Evolutionary conservation across 2,113 vertebrate species (phyloP), one percentile per base, ranked within the genome.

Genomic region (Scomber japonicus): DNA sequence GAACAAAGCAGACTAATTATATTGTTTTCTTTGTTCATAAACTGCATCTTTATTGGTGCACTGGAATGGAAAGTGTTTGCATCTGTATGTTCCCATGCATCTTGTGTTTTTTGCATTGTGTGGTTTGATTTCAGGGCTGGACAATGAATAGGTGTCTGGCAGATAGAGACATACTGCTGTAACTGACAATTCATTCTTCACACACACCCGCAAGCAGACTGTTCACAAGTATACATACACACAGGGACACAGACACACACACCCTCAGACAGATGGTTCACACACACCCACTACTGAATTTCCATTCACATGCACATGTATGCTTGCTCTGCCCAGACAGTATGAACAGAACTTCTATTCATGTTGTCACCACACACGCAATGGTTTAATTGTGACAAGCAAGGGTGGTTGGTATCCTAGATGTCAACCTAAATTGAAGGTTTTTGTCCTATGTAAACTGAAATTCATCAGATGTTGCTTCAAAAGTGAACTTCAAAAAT

Each of bases 131-230:
- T 71, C 53, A 56, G 45, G 71, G 59, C 57, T 68, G 59, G 66
- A 48, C 14, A 68, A 75, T 40, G 60, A 66, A 56, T 72, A 90
- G 75, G 72, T 88, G 86, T 87, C 87, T 84, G 55, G 75, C 60
- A 9, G 80, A 51, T 50, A 0, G 75, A 48, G 71, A 68, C 56
- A 51, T n/a, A 46, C 68, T 82, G 70, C 66, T 81, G 71, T 81
- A 88, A 82, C 85, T 74, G 81, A 79, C 75, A 76, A 65, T 80
- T 81, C 62, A 87, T 87, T 74, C 55, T 88, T 85, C 65, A 68
- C 89, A 89, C 83, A 90, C 88, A 82, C 88, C 86, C 89, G 53
- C 88, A 85, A 82, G 71, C 89, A 89, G 78, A 85, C 88, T 88
- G 84, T 86, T 90, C 82, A 60, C 83, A 81, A 72, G 53, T 27